A percentile compares a stretch with the other conserved stretches of the same genome.
phyloP scores from a whole-genome alignment of 64 coral and sea anemone species.

The Dendronephthya gigantea region DNA sequence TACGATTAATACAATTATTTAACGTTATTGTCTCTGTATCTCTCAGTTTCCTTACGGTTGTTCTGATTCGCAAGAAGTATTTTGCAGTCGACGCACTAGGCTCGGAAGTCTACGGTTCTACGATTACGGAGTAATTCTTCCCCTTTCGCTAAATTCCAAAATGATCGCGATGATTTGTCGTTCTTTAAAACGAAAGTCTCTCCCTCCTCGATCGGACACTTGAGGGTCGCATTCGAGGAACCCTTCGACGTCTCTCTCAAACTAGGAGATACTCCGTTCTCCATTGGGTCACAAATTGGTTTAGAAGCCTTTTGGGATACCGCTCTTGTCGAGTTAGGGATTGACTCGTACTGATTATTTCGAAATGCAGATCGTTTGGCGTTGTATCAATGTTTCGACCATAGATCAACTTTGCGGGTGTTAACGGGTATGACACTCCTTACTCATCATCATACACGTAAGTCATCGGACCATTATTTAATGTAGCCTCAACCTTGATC shows the following conservation, averaged over 20 bases:
- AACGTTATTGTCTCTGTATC: no score
- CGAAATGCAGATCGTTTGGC: background rate
- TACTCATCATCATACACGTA: conserved; percentile 46
- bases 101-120: no score
- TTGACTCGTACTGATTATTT: conserved; percentile 19
- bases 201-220: no score
- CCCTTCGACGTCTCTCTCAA: background rate
- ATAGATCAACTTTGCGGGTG: background rate
- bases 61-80: no score
- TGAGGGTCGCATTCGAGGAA: background rate
- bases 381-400: background rate
- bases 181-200: no score
- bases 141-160: no score
- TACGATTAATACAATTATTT: no score
- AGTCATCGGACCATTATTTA: conserved; percentile 48
- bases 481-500: conserved; percentile 36
- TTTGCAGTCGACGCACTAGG: no score
- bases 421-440: conserved; percentile 31
- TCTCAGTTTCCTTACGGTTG: no score
- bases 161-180: no score
- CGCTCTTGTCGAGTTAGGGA: no score
- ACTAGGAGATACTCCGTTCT: background rate
- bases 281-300: background rate
- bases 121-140: no score
- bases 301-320: background rate